These are phyloP conservation scores for Chrysina gloriosa DNA, from an alignment of 2,888 invertebrate genomes.

Conservation along the genomic window DNA sequence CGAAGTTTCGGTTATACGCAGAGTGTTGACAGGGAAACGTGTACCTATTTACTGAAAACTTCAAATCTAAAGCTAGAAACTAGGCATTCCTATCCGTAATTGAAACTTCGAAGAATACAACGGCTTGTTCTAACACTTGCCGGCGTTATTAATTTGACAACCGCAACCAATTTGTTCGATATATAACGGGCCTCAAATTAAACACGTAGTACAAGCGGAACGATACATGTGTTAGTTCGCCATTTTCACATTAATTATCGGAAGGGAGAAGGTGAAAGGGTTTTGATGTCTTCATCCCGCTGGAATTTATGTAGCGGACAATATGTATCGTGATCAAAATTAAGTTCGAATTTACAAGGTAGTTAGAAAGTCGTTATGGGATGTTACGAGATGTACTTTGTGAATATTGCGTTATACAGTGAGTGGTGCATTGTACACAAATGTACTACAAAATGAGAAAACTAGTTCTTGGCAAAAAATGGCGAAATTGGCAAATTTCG, in stretches of 20 bases:
- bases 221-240: not conserved
- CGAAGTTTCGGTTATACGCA: slow-evolving; percentile 37
- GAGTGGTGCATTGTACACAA: no score
- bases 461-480: not conserved
- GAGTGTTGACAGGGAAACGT: slow-evolving; percentile 38
- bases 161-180: slow-evolving; percentile 20
- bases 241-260: slow-evolving; percentile 5
- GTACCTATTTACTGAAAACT: slow-evolving; percentile 35
- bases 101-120: slow-evolving; percentile 35
- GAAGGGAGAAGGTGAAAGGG: not conserved
- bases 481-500: not conserved
- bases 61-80: slow-evolving; percentile 24
- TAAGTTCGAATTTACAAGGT: no score
- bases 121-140: slow-evolving; percentile 15
- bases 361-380: no score
- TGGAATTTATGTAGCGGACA: not conserved
- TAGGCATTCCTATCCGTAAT: slow-evolving; percentile 36
- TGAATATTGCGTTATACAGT: no score
- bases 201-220: not conserved
- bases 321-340: not conserved
- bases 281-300: not conserved
- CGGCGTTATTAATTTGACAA: slow-evolving; percentile 26
- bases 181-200: slow-evolving; percentile 8
- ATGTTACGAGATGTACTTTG: no score
- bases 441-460: no score